Evolutionary conservation across 2,888 invertebrate species (phyloP).

Genomic region (Malacosoma neustria): DNA sequence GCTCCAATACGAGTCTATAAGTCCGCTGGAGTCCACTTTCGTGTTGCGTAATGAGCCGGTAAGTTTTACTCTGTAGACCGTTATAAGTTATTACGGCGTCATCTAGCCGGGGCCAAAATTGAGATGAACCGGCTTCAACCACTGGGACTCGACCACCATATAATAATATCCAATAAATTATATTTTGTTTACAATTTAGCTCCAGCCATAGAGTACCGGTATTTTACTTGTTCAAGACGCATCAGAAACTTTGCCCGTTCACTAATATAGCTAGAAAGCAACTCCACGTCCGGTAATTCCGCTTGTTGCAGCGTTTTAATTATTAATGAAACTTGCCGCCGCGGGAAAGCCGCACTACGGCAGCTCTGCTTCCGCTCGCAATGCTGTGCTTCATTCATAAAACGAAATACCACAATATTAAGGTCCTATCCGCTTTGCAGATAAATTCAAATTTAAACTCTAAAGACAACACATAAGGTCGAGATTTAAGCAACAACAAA

Average conservation of each 20-base stretch:
- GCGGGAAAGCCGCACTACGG: conserved; percentile 71
- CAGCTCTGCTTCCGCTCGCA: conserved; percentile 69
- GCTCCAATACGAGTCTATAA: conserved; percentile 20
- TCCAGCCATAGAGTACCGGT: conserved; percentile 9
- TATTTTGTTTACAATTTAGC: conserved; percentile 10
- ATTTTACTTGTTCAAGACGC: conserved; percentile 3
- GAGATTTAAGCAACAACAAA: conserved; percentile 14
- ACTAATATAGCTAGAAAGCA: conserved; percentile 63
- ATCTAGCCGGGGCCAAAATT: conserved; percentile 23
- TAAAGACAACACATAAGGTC: conserved; percentile 26
- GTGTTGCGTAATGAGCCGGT: conserved; percentile 60
- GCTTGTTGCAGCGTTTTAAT: conserved; percentile 66
- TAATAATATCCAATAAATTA: background rate
- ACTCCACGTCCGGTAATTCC: conserved; percentile 69
- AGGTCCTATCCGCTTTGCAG: conserved; percentile 24
- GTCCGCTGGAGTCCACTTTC: conserved; percentile 41
- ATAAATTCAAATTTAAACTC: conserved; percentile 29
- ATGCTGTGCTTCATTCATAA: conserved; percentile 73
- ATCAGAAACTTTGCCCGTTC: conserved; percentile 38
- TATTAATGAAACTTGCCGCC: conserved; percentile 71
- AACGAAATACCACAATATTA: conserved; percentile 28
- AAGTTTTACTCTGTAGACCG: conserved; percentile 61
- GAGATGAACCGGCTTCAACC: conserved; percentile 8
- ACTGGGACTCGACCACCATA: background rate
- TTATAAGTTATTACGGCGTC: conserved; percentile 54